These are phyloP conservation scores for Podarcis siculus DNA, from an alignment of 2,797 vertebrate species.

Conservation along the genomic window DNA sequence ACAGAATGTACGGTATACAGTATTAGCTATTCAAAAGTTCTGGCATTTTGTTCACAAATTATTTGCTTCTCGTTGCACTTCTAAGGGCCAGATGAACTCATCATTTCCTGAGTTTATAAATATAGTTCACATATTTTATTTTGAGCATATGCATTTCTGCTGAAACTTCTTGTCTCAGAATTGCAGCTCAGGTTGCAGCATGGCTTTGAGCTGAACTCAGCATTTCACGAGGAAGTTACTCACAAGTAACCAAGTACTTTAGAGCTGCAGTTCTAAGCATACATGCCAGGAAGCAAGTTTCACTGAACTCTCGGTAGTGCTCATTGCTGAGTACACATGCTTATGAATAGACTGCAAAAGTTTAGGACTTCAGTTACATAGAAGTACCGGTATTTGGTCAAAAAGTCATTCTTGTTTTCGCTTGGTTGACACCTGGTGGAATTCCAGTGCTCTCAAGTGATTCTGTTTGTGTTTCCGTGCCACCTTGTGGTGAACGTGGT, in stretches of 20 bases:
- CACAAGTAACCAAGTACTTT: background rate
- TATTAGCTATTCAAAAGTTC: background rate
- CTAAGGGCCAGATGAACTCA: background rate
- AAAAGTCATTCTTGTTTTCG: background rate
- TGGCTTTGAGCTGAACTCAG: background rate
- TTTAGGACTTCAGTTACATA: slow-evolving; percentile 27
- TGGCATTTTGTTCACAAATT: background rate
- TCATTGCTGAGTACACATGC: background rate
- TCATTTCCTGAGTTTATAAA: background rate
- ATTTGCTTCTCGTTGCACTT: background rate
- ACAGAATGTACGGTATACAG: too few species aligned
- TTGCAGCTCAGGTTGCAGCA: background rate
- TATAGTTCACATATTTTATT: background rate
- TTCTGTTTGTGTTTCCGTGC: slow-evolving; percentile 61
- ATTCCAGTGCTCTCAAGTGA: background rate
- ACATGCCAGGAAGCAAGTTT: background rate
- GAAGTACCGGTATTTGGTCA: background rate
- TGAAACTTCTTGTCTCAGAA: background rate
- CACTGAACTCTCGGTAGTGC: background rate
- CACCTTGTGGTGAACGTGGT: slow-evolving; percentile 64
- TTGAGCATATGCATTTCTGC: background rate
- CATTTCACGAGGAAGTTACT: background rate
- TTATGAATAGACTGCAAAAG: background rate
- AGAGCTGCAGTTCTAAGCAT: background rate
- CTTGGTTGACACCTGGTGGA: slow-evolving; percentile 70